Evolutionary conservation across 2,797 vertebrate species (phyloP).

Genomic region (Okamejei kenojei): DNA sequence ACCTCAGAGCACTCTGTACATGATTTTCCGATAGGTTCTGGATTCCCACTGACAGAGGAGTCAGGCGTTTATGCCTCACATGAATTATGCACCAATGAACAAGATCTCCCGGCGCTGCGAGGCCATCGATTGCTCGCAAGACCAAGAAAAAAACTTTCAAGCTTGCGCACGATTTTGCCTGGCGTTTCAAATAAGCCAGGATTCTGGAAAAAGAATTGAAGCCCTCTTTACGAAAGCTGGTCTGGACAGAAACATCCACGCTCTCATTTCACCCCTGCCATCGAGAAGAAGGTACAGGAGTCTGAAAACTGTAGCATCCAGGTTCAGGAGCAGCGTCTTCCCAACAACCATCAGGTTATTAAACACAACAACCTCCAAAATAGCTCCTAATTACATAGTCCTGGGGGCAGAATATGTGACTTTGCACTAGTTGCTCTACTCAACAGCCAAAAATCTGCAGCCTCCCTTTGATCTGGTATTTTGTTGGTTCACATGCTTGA

Average conservation of each 20-base stretch:
- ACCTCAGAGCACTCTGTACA: neutral
- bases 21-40: neutral
- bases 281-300: too few relatives aligned
- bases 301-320: too few relatives aligned
- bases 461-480: too few relatives aligned
- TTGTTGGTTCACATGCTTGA: too few relatives aligned
- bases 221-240: neutral
- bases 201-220: neutral
- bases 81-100: neutral
- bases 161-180: neutral
- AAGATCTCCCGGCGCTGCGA: neutral
- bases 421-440: too few relatives aligned
- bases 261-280: too few relatives aligned
- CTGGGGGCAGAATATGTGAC: too few relatives aligned
- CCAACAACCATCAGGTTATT: too few relatives aligned
- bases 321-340: too few relatives aligned
- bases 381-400: too few relatives aligned
- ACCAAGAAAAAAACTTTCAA: neutral
- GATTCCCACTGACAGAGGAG: neutral
- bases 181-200: neutral
- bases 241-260: neutral
- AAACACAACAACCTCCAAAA: too few relatives aligned
- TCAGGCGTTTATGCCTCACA: neutral
- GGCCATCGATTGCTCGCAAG: neutral
- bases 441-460: too few relatives aligned